Conservation (phyloP, 2,113 vertebrate species). For the Eubucco bourcierii region DNA sequence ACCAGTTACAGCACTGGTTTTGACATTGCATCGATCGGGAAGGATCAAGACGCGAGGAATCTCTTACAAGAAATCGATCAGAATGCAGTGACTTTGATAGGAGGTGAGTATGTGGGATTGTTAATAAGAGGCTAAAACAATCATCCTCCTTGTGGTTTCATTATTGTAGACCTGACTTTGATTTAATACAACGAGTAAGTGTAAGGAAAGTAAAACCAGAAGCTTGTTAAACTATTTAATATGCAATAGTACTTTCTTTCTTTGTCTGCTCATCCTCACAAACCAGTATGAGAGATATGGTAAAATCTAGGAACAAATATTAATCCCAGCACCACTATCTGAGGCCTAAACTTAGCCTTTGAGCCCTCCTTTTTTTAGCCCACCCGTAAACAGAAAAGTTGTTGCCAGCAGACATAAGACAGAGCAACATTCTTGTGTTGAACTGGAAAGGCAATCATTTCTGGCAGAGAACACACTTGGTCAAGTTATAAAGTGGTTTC, state of each 20-base stretch:
- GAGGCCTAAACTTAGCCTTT: background rate
- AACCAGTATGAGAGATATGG: background rate
- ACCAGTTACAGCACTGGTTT: background rate
- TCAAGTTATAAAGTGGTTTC: constrained; percentile 68
- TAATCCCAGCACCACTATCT: background rate
- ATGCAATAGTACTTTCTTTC: background rate
- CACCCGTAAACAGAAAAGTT: constrained; percentile 55
- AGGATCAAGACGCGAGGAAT: background rate
- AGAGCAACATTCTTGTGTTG: constrained; percentile 67
- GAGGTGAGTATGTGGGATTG: background rate
- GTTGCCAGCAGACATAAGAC: constrained; percentile 70
- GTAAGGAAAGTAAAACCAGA: background rate
- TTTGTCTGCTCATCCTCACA: background rate
- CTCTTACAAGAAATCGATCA: background rate
- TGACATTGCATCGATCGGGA: background rate
- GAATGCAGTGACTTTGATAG: background rate
- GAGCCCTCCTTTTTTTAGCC: constrained; percentile 29
- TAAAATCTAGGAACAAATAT: background rate
- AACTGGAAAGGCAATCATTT: constrained; percentile 72
- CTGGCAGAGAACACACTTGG: constrained; percentile 65
- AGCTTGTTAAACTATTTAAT: background rate
- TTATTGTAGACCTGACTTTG: background rate
- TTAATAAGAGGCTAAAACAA: background rate
- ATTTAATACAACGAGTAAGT: background rate
- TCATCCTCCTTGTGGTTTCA: background rate